Evolutionary conservation across 2,888 invertebrate genomes (phyloP).

Genomic region (Stenodera caucasica): DNA sequence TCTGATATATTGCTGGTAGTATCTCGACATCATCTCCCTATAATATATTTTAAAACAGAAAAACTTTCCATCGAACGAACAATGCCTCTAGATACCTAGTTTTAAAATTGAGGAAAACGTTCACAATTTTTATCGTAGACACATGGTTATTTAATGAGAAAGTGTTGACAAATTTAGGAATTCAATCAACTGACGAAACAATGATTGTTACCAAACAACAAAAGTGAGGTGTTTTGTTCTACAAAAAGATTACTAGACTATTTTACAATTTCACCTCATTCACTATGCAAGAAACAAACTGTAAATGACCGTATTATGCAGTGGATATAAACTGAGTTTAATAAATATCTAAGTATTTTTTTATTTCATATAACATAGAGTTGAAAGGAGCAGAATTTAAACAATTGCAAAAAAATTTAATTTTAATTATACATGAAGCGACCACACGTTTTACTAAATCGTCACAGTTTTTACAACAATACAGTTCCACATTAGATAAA

Average conservation of each 20-base stretch:
- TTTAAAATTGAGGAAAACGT: neutral
- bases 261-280: no score
- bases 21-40: neutral
- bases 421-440: neutral
- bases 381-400: neutral
- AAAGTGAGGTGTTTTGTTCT: no score
- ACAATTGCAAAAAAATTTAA: neutral
- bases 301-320: constrained; percentile 11
- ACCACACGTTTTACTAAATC: neutral
- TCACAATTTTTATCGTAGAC: neutral
- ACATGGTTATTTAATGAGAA: neutral
- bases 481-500: neutral
- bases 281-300: constrained; percentile 1
- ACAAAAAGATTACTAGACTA: no score
- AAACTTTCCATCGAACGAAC: no score
- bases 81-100: no score
- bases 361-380: neutral
- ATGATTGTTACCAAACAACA: neutral
- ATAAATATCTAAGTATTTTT: neutral
- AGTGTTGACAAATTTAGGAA: neutral
- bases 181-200: neutral
- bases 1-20: neutral
- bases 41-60: neutral
- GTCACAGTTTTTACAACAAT: neutral
- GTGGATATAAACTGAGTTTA: constrained; percentile 9